Evolutionary conservation across 37 sponge, comb jelly and placozoan species (phyloP).

Genomic region (Dysidea cf. avara): DNA sequence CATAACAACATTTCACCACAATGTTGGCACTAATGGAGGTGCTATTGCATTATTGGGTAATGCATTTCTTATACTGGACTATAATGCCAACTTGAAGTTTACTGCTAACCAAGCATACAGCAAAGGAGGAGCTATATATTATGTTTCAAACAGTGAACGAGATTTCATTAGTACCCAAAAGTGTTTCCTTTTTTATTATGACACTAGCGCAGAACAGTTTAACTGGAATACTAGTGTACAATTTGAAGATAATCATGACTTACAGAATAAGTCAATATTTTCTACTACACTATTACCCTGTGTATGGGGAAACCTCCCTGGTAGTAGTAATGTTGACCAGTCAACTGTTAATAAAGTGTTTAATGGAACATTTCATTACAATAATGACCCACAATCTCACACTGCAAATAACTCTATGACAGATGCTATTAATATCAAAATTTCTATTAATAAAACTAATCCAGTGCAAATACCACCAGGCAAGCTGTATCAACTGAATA

Average conservation of each 20-base stretch:
- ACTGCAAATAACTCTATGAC: too few relatives aligned
- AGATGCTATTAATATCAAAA: too few relatives aligned
- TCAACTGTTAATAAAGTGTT: too few relatives aligned
- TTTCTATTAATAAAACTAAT: too few relatives aligned
- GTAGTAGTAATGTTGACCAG: too few relatives aligned
- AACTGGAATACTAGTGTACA: conserved; percentile 2
- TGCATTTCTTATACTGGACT: background rate
- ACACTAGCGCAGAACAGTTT: background rate
- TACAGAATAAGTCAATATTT: conserved; percentile 12
- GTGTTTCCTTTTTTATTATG: conserved; percentile 19
- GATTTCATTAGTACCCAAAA: conserved; percentile 15
- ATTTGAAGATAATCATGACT: conserved; percentile 9
- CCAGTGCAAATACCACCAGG: too few relatives aligned
- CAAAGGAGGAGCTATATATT: conserved; percentile 24
- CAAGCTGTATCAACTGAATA: too few relatives aligned
- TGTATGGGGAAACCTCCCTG: conserved; percentile 22
- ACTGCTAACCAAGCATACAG: conserved; percentile 14
- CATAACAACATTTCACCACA: background rate
- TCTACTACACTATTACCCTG: conserved; percentile 25
- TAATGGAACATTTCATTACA: too few relatives aligned
- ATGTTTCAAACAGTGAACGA: background rate
- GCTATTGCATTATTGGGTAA: conserved; percentile 24
- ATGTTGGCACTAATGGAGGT: conserved; percentile 13
- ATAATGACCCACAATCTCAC: too few relatives aligned
- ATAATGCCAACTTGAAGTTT: background rate